Conservation (phyloP, 1,140 invertebrate genomes). For the Ceratitis capitata region DNA sequence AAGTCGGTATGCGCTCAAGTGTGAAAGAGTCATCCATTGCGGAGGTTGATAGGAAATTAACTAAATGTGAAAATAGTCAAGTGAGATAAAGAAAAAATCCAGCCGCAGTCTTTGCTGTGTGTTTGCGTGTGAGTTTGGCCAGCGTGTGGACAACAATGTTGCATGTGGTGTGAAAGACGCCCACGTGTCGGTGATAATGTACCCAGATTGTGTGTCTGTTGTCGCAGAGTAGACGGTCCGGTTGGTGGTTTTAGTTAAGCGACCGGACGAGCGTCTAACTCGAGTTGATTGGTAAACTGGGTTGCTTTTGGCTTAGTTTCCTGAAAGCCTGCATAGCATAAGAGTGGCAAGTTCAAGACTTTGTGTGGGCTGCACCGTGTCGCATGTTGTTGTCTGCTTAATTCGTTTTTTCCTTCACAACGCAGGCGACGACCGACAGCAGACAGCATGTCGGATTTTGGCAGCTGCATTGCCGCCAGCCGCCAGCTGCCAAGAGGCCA, state of each 20-base stretch:
- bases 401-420: neutral
- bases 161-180: conserved; percentile 15
- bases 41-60: conserved; percentile 33
- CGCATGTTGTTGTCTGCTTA: neutral
- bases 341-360: conserved; percentile 35
- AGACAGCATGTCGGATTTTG: conserved; percentile 29
- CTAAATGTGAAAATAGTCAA: neutral
- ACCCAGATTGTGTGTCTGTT: neutral
- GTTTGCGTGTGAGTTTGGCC: neutral
- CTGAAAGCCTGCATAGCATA: neutral
- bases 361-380: conserved; percentile 1
- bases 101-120: neutral
- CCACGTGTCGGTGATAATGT: conserved; percentile 14
- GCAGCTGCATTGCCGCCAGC: neutral
- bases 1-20: too few relatives aligned
- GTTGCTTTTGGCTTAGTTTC: neutral
- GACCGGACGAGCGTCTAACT: conserved; percentile 3
- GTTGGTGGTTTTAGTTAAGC: conserved; percentile 23
- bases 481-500: neutral
- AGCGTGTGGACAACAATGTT: neutral
- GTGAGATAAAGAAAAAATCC: neutral
- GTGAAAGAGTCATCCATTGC: neutral
- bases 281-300: conserved; percentile 20
- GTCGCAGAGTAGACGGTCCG: neutral
- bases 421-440: neutral